A percentile compares a stretch with the other conserved stretches of the same genome.
These are phyloP conservation scores for Matsumurasca onukii DNA, from an alignment of 1,140 invertebrate genomes.

Conservation along the genomic window DNA sequence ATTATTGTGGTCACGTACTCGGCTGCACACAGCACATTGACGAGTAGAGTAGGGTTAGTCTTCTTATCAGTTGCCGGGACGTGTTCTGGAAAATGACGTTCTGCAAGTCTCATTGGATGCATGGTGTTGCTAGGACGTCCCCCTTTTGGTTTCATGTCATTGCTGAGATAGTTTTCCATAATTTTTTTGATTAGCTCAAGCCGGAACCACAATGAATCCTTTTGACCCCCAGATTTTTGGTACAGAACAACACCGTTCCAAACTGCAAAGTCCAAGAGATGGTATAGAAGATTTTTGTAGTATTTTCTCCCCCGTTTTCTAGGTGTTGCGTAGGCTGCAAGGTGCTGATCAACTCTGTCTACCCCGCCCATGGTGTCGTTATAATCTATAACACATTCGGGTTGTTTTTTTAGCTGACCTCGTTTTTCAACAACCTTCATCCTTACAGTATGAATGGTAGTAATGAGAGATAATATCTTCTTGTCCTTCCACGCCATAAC, in stretches of 20 bases:
- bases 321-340: conserved; percentile 7
- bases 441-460: no score
- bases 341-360: no score
- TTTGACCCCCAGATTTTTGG: no score
- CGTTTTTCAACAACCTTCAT: not conserved
- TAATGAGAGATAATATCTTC: not conserved
- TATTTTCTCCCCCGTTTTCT: not conserved
- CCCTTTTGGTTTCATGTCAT: not conserved
- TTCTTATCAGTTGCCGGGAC: not conserved
- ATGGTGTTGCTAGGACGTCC: not conserved
- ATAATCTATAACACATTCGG: not conserved
- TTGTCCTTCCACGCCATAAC: no score
- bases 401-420: no score
- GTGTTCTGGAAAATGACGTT: not conserved
- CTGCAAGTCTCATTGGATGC: not conserved
- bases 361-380: conserved; percentile 24
- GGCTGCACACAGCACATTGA: not conserved
- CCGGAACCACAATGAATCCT: no score
- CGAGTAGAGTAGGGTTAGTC: not conserved
- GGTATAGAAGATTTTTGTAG: not conserved
- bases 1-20: not conserved
- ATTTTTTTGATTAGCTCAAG: no score
- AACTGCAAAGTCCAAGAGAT: not conserved
- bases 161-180: no score
- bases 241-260: no score